Conservation (phyloP, 2,888 invertebrate genomes). For the Drosophila nigritarsus region DNA sequence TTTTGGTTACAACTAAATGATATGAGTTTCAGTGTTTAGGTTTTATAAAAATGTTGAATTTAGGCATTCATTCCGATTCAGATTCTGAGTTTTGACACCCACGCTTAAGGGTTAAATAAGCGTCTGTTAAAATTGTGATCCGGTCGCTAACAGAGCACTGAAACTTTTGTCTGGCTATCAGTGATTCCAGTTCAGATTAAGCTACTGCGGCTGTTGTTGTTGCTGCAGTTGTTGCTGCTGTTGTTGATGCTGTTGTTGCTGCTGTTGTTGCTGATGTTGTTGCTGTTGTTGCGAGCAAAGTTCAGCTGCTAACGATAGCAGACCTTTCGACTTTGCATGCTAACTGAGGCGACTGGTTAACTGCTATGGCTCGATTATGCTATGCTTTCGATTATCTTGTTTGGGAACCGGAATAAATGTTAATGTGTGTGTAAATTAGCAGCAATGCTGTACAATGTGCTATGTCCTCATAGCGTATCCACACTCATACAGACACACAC, state of each 20-base stretch:
- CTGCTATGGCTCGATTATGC: not conserved
- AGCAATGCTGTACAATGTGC: not conserved
- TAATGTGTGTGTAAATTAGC: slow-evolving; percentile 1
- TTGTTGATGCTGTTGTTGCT: not conserved
- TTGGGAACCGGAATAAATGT: not conserved
- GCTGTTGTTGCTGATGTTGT: not conserved
- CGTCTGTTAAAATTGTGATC: not conserved
- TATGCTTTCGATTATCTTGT: slow-evolving; percentile 29
- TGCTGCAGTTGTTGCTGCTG: not conserved
- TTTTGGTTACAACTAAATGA: not conserved
- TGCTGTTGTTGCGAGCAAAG: slow-evolving; percentile 27
- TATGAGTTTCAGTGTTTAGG: not conserved
- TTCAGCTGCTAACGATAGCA: slow-evolving; percentile 33
- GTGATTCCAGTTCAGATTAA: not conserved
- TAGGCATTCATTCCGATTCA: not conserved
- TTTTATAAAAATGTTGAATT: not conserved
- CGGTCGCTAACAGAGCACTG: not conserved
- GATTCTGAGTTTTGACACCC: not conserved
- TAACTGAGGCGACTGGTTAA: slow-evolving; percentile 20
- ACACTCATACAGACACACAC: not conserved
- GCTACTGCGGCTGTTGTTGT: not conserved
- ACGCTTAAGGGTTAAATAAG: not conserved
- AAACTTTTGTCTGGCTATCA: not conserved
- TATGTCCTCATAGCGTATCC: not conserved
- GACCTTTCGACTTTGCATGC: slow-evolving; percentile 41